phyloP scores from a whole-genome alignment of 2,888 invertebrate species.

The Microplitis manilae region DNA sequence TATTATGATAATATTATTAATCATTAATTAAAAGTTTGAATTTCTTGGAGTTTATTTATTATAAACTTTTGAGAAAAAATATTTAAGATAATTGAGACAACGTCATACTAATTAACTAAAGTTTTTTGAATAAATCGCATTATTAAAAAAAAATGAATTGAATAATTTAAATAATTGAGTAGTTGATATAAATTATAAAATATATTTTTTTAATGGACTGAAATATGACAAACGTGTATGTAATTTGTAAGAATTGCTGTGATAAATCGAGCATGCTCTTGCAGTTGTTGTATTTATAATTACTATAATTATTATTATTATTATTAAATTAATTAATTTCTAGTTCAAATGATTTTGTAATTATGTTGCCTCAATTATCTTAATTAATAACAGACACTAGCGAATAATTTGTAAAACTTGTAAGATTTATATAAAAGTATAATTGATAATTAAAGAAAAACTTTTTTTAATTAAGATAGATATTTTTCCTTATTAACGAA shows the following conservation, averaged over 20 bases:
- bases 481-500: not conserved
- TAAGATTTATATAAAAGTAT: not conserved
- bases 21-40: not conserved
- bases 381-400: not conserved
- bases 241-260: not conserved
- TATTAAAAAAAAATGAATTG: not conserved
- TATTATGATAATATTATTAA: not conserved
- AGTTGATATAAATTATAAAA: not conserved
- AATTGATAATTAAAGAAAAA: not conserved
- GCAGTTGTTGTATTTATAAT: not conserved
- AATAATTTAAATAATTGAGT: not conserved
- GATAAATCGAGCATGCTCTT: not conserved
- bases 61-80: not conserved
- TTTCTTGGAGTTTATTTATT: not conserved
- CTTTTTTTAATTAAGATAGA: not conserved
- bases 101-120: not conserved
- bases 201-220: not conserved
- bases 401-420: not conserved
- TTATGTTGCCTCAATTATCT: not conserved
- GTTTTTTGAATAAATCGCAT: not conserved
- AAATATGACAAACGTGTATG: not conserved
- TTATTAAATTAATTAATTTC: not conserved
- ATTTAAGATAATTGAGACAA: not conserved
- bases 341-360: not conserved
- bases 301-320: not conserved